A percentile compares a stretch with the other conserved stretches of the same genome.
Conservation (phyloP, 2,888 invertebrate species). For the Pterobdella sp. region DNA sequence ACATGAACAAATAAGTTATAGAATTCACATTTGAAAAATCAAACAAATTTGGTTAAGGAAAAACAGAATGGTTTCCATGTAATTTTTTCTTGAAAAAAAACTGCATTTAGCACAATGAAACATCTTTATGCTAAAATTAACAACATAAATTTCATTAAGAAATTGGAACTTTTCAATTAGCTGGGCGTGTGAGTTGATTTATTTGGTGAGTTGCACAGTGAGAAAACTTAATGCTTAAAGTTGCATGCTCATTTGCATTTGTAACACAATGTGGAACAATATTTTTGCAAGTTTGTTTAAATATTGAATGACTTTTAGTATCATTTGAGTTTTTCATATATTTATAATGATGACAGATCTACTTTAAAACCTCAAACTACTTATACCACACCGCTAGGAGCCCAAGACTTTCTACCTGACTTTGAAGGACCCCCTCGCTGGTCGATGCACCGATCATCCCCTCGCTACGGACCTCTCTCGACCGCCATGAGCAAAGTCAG, state of each 20-base stretch:
- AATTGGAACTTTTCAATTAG: background rate
- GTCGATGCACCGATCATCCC: constrained; percentile 38
- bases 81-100: no score
- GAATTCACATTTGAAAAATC: no score
- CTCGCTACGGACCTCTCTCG: constrained; percentile 35
- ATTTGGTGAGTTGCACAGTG: background rate
- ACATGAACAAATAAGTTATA: no score
- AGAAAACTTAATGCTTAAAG: no score
- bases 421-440: constrained; percentile 36
- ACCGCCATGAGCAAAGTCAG: constrained; percentile 38
- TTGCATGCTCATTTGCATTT: no score
- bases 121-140: no score
- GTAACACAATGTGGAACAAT: background rate
- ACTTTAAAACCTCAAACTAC: no score
- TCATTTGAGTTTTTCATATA: background rate
- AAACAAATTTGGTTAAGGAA: no score
- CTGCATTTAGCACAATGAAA: no score
- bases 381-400: no score
- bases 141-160: background rate
- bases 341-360: no score
- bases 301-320: background rate
- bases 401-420: constrained; percentile 39
- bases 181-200: background rate
- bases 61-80: no score
- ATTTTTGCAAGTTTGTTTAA: background rate